These are phyloP conservation scores for Hyles vespertilio DNA, from an alignment of 1,140 invertebrate species.

Conservation along the genomic window DNA sequence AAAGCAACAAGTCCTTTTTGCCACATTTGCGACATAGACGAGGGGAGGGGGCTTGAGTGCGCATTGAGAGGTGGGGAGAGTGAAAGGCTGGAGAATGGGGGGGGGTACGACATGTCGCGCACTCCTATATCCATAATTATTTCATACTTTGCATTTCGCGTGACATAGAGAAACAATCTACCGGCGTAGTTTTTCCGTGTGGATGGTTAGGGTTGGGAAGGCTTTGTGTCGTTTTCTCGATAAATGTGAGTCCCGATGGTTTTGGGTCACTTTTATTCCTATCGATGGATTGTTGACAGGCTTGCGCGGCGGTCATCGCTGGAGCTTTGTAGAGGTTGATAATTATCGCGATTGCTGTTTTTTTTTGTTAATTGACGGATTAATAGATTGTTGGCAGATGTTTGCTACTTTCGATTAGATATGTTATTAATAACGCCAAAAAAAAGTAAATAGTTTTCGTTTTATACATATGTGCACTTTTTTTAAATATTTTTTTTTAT, in stretches of 20 bases:
- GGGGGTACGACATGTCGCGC: conserved; percentile 38
- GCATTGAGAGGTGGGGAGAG: conserved; percentile 10
- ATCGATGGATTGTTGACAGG: too few relatives aligned
- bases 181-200: conserved; percentile 58
- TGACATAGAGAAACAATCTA: conserved; percentile 59
- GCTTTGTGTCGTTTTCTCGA: conserved; percentile 32
- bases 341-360: too few relatives aligned
- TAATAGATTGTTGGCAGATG: too few relatives aligned
- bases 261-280: too few relatives aligned
- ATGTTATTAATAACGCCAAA: too few relatives aligned
- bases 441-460: too few relatives aligned
- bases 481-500: too few relatives aligned
- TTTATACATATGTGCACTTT: too few relatives aligned
- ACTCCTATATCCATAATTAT: conserved; percentile 62
- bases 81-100: conserved; percentile 8
- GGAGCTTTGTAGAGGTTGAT: too few relatives aligned
- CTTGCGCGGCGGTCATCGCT: too few relatives aligned
- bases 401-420: too few relatives aligned
- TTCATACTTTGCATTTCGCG: conserved; percentile 65
- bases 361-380: too few relatives aligned
- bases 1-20: conserved; percentile 68
- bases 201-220: conserved; percentile 28
- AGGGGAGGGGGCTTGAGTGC: conserved; percentile 12
- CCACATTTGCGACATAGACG: conserved; percentile 41
- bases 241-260: conserved; percentile 32